phyloP scores from a whole-genome alignment of 2,797 vertebrate species.

The Lagorchestes hirsutus region DNA sequence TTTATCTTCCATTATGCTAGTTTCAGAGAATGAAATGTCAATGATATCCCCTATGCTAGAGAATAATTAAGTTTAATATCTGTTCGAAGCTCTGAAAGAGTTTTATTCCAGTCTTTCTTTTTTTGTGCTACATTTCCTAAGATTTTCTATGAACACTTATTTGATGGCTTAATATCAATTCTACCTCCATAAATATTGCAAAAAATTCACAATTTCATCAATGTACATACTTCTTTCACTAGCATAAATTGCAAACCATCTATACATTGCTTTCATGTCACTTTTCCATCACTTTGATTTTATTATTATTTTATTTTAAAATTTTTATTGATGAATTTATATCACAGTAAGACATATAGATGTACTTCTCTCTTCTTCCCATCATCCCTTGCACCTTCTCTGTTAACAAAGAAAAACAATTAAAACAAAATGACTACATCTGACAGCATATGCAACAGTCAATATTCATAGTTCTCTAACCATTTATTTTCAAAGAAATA shows the following conservation, averaged over 20 bases:
- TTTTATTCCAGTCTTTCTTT: conserved; percentile 12
- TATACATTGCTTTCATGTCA: background rate
- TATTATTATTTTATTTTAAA: background rate
- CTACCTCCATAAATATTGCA: background rate
- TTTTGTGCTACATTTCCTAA: background rate
- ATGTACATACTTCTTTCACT: background rate
- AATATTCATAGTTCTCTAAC: too few species aligned
- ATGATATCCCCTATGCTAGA: conserved; percentile 17
- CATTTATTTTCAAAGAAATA: too few species aligned
- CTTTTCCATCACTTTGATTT: background rate
- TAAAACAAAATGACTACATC: too few species aligned
- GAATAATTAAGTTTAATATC: conserved; percentile 19
- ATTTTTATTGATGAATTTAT: background rate
- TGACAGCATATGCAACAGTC: too few species aligned
- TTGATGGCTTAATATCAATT: background rate
- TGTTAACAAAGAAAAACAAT: too few species aligned
- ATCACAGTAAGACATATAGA: too few species aligned
- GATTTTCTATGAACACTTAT: conserved; percentile 28
- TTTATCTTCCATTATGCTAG: background rate
- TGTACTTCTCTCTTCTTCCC: too few species aligned
- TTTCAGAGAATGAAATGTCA: conserved; percentile 18
- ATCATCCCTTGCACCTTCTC: too few species aligned
- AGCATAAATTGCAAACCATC: background rate
- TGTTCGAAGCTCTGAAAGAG: conserved; percentile 38
- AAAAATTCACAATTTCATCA: background rate